Conservation (phyloP, 53 echinoderm and acorn worm genomes). For the Temnopleurus reevesii region DNA sequence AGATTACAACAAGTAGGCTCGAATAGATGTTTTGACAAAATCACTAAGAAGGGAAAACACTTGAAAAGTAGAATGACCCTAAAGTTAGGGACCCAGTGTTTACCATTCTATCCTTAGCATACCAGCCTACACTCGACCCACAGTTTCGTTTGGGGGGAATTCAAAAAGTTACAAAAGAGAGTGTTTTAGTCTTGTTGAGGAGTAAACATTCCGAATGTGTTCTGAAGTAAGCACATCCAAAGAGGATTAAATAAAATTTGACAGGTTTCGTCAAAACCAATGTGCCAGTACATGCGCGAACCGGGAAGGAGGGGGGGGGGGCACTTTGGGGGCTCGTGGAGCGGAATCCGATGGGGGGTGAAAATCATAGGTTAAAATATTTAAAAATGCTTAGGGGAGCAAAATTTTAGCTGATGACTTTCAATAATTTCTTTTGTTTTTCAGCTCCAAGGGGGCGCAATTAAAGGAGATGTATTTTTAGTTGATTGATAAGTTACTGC, state of each 20-base stretch:
- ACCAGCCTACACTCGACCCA: background rate
- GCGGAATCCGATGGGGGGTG: background rate
- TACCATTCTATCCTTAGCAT: background rate
- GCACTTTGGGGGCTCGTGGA: no score
- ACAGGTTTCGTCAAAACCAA: background rate
- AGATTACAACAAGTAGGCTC: slow-evolving; percentile 1
- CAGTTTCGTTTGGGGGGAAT: background rate
- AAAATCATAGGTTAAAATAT: background rate
- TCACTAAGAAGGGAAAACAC: background rate
- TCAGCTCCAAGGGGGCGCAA: no score
- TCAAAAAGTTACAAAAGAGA: background rate
- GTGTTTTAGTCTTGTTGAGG: background rate
- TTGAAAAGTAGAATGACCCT: slow-evolving; percentile 20
- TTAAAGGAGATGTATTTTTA: no score
- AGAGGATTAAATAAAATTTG: background rate
- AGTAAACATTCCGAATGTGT: background rate
- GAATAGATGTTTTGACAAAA: background rate
- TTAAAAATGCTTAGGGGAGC: no score
- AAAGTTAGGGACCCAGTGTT: background rate
- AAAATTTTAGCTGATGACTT: no score
- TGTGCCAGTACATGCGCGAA: background rate
- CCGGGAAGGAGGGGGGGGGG: no score
- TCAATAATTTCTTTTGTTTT: no score
- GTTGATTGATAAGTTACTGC: no score
- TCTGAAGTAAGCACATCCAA: background rate